phyloP scores from a whole-genome alignment of 2,113 vertebrate species.

The Paralichthys olivaceus region DNA sequence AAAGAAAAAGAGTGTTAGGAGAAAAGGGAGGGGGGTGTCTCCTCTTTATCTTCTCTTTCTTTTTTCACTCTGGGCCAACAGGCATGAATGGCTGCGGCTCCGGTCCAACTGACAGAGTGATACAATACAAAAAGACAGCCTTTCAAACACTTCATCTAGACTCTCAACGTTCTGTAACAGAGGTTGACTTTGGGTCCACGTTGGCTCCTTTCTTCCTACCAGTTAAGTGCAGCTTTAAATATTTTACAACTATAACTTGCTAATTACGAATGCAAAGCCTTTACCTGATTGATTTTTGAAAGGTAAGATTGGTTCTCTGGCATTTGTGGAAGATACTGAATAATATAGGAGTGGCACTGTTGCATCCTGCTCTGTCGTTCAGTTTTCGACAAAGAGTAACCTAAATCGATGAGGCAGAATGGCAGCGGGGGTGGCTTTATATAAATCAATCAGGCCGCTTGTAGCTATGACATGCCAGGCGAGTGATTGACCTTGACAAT shows the following conservation, averaged over 20 bases:
- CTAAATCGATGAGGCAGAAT: constrained; percentile 75
- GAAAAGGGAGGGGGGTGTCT: background rate
- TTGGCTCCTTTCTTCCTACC: constrained; percentile 19
- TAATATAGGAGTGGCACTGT: constrained; percentile 49
- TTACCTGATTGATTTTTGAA: constrained; percentile 49
- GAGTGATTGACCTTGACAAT: constrained; percentile 77
- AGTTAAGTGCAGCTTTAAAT: constrained; percentile 50
- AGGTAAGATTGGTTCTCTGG: constrained; percentile 23
- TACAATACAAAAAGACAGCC: constrained; percentile 35
- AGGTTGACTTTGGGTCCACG: constrained; percentile 19
- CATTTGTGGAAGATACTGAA: constrained; percentile 52
- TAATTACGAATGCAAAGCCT: constrained; percentile 27
- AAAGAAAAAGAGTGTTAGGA: constrained; percentile 45
- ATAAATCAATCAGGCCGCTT: constrained; percentile 73
- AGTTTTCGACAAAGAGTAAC: constrained; percentile 61
- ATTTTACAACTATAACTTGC: constrained; percentile 46
- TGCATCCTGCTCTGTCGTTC: constrained; percentile 50
- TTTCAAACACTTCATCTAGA: constrained; percentile 21
- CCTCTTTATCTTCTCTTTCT: constrained; percentile 39
- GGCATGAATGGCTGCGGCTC: constrained; percentile 41
- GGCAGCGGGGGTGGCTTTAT: constrained; percentile 48
- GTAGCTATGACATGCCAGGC: constrained; percentile 64
- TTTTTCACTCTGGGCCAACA: constrained; percentile 24
- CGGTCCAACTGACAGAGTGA: constrained; percentile 49
- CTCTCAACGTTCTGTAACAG: constrained; percentile 3